These are phyloP conservation scores for Drosophila kohkoa DNA, from an alignment of 1,140 invertebrate species.

Conservation along the genomic window DNA sequence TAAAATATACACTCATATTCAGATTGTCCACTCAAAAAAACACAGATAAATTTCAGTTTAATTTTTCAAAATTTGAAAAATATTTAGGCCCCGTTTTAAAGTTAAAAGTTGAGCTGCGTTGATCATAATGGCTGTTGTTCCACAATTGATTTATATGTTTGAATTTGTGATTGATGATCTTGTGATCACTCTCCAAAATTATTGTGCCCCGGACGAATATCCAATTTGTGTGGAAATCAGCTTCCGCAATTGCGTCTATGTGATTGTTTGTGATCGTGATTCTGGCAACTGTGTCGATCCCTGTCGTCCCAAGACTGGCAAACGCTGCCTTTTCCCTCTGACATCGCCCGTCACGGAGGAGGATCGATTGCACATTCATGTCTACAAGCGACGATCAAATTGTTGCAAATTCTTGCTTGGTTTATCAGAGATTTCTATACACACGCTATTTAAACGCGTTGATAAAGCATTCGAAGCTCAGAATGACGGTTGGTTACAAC, in stretches of 20 bases:
- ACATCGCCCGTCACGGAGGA: conserved; percentile 59
- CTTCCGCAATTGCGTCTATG: conserved; percentile 70
- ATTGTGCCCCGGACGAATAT: conserved; percentile 77
- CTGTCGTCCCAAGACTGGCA: conserved; percentile 59
- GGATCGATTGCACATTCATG: conserved; percentile 65
- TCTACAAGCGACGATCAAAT: conserved; percentile 70
- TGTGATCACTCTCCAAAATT: conserved; percentile 69
- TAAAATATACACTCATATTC: no score
- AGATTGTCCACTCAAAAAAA: no score
- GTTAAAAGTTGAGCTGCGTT: no score
- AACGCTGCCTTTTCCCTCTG: conserved; percentile 69
- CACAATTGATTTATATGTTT: conserved; percentile 75
- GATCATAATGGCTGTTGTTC: neutral
- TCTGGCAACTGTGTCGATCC: conserved; percentile 57
- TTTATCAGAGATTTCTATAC: conserved; percentile 60
- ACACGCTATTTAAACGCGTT: conserved; percentile 69
- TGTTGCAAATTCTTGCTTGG: conserved; percentile 78
- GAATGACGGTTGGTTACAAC: conserved; percentile 58
- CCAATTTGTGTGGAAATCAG: conserved; percentile 70
- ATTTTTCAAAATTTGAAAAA: neutral
- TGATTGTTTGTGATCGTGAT: conserved; percentile 71
- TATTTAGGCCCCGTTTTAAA: no score
- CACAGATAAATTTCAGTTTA: neutral
- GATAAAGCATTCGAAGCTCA: conserved; percentile 62
- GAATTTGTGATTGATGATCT: conserved; percentile 80